phyloP scores from a whole-genome alignment of 2,113 vertebrate species.

The Mormyrus lacerda region DNA sequence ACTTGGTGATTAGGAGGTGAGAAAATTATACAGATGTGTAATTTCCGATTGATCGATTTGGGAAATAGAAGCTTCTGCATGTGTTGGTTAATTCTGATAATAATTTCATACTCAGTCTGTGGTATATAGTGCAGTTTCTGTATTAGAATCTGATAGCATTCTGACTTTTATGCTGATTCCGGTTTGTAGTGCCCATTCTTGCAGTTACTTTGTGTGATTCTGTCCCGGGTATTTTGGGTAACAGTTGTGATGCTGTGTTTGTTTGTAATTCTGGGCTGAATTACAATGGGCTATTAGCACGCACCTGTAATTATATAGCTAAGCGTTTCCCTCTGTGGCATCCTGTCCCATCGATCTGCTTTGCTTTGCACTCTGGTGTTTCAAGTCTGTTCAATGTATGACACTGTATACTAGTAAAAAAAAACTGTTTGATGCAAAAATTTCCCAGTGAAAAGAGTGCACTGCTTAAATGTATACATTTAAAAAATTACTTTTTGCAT shows the following conservation, averaged over 20 bases:
- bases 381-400: neutral
- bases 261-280: neutral
- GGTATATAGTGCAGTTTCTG: neutral
- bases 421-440: neutral
- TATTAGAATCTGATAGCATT: neutral
- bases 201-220: neutral
- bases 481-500: neutral
- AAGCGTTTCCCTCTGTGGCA: neutral
- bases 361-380: neutral
- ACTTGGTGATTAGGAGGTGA: neutral
- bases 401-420: neutral
- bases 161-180: neutral
- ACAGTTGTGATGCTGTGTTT: neutral
- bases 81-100: neutral
- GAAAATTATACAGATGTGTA: neutral
- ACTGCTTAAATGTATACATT: neutral
- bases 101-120: neutral
- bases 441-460: neutral
- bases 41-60: neutral
- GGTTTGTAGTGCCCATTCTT: neutral
- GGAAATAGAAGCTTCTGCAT: neutral
- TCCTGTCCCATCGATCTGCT: neutral
- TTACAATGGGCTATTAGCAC: neutral
- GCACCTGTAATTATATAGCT: neutral
- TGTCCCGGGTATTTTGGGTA: neutral